phyloP scores from a whole-genome alignment of 2,888 invertebrate genomes.

The Stramonita haemastoma region DNA sequence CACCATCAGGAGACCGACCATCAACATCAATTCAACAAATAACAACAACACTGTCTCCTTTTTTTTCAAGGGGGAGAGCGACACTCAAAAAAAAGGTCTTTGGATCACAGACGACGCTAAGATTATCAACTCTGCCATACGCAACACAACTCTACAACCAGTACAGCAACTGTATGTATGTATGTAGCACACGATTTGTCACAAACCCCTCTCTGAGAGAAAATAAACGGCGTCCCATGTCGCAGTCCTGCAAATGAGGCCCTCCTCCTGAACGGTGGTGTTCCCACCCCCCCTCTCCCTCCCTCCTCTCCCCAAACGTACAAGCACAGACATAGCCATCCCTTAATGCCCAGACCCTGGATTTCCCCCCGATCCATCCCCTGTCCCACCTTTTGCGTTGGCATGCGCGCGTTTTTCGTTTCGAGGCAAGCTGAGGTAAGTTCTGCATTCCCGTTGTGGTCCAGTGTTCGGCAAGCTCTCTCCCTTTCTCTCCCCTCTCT shows the following conservation, averaged over 20 bases:
- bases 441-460: not conserved
- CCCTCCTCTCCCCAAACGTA: not conserved
- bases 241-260: not conserved
- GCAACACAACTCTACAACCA: conserved; percentile 6
- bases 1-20: too few relatives aligned
- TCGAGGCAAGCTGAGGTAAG: not conserved
- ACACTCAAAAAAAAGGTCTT: conserved; percentile 18
- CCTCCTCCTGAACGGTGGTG: not conserved
- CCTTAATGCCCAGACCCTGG: conserved; percentile 29
- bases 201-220: not conserved
- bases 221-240: not conserved
- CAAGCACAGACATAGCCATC: not conserved
- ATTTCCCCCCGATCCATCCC: conserved; percentile 1
- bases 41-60: not conserved
- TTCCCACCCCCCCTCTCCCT: not conserved
- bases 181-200: not conserved
- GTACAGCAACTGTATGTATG: not conserved
- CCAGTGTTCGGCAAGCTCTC: not conserved
- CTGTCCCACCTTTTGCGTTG: not conserved
- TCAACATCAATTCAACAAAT: conserved; percentile 3
- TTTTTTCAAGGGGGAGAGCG: not conserved
- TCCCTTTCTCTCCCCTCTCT: not conserved
- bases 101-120: conserved; percentile 43
- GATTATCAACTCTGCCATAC: not conserved
- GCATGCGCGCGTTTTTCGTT: too few relatives aligned